Conservation (phyloP, 2,113 vertebrate species). For the Macroglossus sobrinus region DNA sequence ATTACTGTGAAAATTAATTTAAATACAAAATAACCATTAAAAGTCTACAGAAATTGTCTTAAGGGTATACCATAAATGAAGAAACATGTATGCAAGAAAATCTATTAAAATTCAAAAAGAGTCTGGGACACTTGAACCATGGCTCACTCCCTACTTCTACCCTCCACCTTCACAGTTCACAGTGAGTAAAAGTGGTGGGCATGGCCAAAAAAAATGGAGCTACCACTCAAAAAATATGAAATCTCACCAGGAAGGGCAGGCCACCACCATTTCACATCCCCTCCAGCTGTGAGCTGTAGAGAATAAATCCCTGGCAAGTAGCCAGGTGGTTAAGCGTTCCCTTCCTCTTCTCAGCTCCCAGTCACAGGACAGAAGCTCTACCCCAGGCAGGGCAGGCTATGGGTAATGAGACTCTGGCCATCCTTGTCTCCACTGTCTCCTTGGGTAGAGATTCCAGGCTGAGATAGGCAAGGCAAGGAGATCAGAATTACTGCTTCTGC, state of each 20-base stretch:
- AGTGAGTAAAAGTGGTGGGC: not conserved
- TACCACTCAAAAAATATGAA: not conserved
- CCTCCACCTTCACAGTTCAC: not conserved
- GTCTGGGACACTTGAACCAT: not conserved
- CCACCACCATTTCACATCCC: not conserved
- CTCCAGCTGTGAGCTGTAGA: not conserved
- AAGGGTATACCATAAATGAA: not conserved
- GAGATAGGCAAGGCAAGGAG: not conserved
- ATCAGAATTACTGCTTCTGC: not conserved
- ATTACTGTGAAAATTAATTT: not conserved
- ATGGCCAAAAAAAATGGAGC: not conserved
- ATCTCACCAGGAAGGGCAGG: not conserved
- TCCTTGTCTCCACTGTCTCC: not conserved
- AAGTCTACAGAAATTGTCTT: not conserved
- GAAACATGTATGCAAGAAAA: not conserved
- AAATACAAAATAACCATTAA: not conserved
- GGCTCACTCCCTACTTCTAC: fast-evolving
- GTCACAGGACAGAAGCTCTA: not conserved
- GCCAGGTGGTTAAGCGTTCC: not conserved
- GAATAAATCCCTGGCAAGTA: not conserved
- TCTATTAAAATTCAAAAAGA: not conserved
- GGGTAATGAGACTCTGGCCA: not conserved
- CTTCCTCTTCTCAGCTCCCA: not conserved
- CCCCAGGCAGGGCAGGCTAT: not conserved
- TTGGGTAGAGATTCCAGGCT: not conserved